phyloP scores from a whole-genome alignment of 1,140 invertebrate genomes.

The Micrasema minimum region DNA sequence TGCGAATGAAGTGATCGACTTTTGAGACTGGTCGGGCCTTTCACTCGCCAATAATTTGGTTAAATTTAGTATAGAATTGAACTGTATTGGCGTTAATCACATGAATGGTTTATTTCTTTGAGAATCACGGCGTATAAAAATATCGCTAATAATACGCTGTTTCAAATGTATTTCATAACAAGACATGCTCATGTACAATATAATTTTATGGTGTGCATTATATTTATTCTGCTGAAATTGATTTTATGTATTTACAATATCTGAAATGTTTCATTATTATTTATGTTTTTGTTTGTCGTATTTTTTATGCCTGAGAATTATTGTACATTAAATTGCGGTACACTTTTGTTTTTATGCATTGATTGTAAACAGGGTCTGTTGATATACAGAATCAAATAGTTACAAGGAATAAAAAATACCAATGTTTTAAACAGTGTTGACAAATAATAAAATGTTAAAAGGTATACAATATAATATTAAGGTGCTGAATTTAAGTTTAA shows the following conservation, averaged over 20 bases:
- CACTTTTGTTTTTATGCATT: no score
- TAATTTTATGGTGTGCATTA: neutral
- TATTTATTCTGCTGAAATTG: neutral
- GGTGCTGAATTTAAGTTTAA: no score
- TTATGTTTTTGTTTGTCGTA: neutral
- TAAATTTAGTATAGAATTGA: conserved; percentile 14
- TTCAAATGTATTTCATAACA: neutral
- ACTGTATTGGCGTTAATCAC: neutral
- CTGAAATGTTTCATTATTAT: neutral
- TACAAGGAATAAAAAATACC: no score
- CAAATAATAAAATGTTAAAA: no score
- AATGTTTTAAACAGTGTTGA: no score
- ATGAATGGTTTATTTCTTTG: neutral
- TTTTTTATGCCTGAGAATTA: no score
- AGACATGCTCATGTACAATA: neutral
- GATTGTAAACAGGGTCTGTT: no score
- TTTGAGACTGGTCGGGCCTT: neutral
- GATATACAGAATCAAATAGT: no score
- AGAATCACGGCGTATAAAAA: neutral
- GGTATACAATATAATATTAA: no score
- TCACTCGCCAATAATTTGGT: conserved; percentile 16
- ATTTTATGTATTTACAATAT: neutral
- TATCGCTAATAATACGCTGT: neutral
- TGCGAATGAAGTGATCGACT: neutral
- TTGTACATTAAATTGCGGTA: no score